phyloP scores from a whole-genome alignment of 1,140 invertebrate genomes.

The Antheraea mylitta region DNA sequence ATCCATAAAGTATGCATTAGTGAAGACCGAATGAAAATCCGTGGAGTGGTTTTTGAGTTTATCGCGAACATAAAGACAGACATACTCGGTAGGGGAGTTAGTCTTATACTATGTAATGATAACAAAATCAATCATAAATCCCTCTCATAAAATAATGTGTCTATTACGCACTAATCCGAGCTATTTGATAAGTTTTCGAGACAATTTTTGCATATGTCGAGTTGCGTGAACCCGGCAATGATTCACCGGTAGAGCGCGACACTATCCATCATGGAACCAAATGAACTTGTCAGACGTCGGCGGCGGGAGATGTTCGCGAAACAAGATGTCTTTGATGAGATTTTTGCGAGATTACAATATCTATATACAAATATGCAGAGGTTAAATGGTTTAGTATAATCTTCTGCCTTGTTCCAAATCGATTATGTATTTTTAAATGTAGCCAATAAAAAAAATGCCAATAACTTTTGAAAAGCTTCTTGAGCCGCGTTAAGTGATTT shows the following conservation, averaged over 20 bases:
- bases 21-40: too few relatives aligned
- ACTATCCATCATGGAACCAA: constrained; percentile 68
- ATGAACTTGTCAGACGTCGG: constrained; percentile 61
- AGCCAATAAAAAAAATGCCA: too few relatives aligned
- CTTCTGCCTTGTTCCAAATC: too few relatives aligned
- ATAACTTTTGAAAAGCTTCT: too few relatives aligned
- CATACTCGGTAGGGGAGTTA: too few relatives aligned
- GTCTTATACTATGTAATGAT: too few relatives aligned
- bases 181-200: constrained; percentile 63
- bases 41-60: too few relatives aligned
- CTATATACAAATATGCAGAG: neutral
- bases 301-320: constrained; percentile 18
- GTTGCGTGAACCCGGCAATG: constrained; percentile 52
- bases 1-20: too few relatives aligned
- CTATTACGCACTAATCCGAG: constrained; percentile 55
- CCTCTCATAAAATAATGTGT: constrained; percentile 19
- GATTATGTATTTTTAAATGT: too few relatives aligned
- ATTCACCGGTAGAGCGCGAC: constrained; percentile 43
- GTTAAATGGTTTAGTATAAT: too few relatives aligned
- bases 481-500: too few relatives aligned
- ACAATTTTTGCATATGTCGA: constrained; percentile 76
- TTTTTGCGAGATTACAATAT: neutral
- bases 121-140: constrained; percentile 26
- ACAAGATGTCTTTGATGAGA: neutral
- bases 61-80: too few relatives aligned